These are phyloP conservation scores for Hybognathus amarus DNA, from an alignment of 2,797 vertebrate genomes.

Conservation along the genomic window DNA sequence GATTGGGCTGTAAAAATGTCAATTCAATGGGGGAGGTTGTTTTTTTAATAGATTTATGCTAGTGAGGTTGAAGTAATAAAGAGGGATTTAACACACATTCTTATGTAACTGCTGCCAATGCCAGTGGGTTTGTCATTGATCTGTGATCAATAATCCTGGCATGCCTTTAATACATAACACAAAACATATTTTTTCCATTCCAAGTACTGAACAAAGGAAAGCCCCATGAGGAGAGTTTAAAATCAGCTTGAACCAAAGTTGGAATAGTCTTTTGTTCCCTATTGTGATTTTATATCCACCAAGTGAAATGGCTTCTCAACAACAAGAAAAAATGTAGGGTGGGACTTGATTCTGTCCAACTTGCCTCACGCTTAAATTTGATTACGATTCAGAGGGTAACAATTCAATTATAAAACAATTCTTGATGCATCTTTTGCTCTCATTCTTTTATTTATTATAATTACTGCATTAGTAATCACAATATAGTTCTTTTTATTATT, in stretches of 20 bases:
- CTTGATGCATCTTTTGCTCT: not conserved
- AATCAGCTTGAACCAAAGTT: not conserved
- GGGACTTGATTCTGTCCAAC: not conserved
- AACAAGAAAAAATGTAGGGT: not conserved
- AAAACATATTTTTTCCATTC: not conserved
- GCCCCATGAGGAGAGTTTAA: not conserved
- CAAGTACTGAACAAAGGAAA: not conserved
- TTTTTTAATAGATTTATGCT: not conserved
- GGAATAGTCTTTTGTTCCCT: not conserved
- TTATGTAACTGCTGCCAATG: constrained; percentile 1
- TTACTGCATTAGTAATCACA: not conserved
- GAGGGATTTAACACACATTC: not conserved
- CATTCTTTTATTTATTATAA: not conserved
- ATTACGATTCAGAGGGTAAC: not conserved
- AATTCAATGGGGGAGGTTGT: not conserved
- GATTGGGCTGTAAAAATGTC: not conserved
- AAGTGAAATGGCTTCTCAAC: not conserved
- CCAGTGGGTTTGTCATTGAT: not conserved
- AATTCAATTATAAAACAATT: not conserved
- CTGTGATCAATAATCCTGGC: not conserved
- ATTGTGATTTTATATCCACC: not conserved
- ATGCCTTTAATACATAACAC: not conserved
- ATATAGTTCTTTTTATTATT: too few species aligned
- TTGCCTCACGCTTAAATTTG: not conserved
- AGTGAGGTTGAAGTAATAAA: not conserved